These are phyloP conservation scores for Scophthalmus maximus DNA, from an alignment of 2,113 vertebrate species.

Conservation along the genomic window DNA sequence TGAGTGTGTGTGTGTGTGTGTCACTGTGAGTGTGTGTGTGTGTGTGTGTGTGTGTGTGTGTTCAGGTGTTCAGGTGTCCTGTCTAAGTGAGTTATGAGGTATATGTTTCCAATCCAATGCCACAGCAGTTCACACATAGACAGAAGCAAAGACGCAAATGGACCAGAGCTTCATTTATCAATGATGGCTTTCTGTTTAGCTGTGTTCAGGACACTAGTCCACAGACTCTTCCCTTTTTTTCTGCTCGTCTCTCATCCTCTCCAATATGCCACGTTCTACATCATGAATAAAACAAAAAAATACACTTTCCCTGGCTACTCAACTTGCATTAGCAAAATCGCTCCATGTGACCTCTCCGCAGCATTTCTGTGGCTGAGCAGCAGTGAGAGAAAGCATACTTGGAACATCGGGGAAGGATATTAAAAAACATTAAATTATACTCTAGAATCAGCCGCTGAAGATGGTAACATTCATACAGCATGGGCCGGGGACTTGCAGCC, in stretches of 20 bases:
- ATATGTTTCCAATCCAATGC: slow-evolving; percentile 35
- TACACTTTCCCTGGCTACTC: background rate
- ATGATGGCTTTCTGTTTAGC: background rate
- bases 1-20: slow-evolving; percentile 2
- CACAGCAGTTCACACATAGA: slow-evolving; percentile 8
- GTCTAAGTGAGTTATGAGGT: slow-evolving; percentile 52
- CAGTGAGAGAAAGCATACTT: slow-evolving; percentile 45
- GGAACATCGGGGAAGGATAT: slow-evolving; percentile 46
- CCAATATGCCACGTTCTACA: background rate
- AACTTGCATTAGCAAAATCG: slow-evolving; percentile 43
- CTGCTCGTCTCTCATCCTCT: background rate
- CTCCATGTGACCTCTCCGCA: slow-evolving; percentile 22
- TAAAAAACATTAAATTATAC: slow-evolving; percentile 54
- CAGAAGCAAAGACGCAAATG: slow-evolving; percentile 1
- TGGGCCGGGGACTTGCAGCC: slow-evolving; percentile 13
- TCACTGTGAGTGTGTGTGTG: slow-evolving; percentile 19
- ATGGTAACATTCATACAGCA: slow-evolving; percentile 6
- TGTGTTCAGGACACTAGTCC: slow-evolving; percentile 5
- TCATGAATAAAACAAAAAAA: background rate
- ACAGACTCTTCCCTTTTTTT: background rate
- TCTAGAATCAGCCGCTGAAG: slow-evolving; percentile 36
- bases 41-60: slow-evolving; percentile 25
- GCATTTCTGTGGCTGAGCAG: slow-evolving; percentile 60
- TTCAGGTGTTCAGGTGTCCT: slow-evolving; percentile 56
- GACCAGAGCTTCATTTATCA: background rate